Conservation (phyloP, 2,113 vertebrate species). For the Andinoacara biseriatus region DNA sequence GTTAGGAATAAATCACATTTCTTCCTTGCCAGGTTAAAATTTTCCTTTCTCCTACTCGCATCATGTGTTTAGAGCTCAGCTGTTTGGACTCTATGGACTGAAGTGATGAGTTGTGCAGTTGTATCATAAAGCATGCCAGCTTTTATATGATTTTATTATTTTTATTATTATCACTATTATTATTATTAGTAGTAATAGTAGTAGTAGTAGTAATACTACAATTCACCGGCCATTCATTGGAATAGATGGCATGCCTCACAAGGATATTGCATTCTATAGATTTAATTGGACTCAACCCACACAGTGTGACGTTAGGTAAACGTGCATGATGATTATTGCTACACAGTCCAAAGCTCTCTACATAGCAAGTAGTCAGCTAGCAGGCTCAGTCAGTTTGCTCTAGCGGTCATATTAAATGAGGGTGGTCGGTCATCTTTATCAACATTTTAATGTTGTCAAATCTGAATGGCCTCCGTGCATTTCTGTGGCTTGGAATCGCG, state of each 20-base stretch:
- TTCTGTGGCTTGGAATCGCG: neutral
- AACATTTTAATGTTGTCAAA: neutral
- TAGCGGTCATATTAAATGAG: neutral
- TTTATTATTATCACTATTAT: no score
- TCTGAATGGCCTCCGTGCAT: neutral
- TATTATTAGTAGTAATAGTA: no score
- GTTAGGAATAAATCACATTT: neutral
- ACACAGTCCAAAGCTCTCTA: neutral
- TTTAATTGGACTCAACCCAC: neutral
- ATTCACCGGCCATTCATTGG: neutral
- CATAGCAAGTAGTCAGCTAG: neutral
- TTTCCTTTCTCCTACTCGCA: neutral
- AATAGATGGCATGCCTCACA: neutral
- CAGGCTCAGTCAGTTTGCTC: neutral
- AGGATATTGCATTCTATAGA: neutral
- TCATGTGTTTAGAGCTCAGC: neutral
- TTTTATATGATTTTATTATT: neutral
- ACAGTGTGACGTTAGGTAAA: neutral
- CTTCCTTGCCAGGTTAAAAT: neutral
- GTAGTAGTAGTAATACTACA: neutral
- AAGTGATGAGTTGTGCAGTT: neutral
- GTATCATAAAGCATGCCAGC: neutral
- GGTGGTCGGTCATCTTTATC: neutral
- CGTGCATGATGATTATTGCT: neutral
- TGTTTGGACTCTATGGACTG: neutral